These are phyloP conservation scores for Rhinoptilus africanus DNA, from an alignment of 2,113 vertebrate species.

Conservation along the genomic window DNA sequence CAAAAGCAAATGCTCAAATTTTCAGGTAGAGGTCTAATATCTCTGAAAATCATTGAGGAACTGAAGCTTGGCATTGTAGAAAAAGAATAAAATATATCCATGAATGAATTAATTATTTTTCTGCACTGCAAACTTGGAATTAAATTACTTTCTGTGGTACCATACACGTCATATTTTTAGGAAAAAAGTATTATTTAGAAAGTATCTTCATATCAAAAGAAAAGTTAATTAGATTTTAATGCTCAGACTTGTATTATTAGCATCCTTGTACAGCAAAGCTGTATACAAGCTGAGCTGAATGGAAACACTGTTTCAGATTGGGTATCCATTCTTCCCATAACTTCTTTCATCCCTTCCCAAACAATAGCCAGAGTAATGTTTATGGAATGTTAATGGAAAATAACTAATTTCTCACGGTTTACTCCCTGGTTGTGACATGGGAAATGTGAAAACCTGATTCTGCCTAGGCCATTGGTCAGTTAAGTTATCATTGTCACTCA, in stretches of 20 bases:
- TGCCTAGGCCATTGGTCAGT: neutral
- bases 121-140: neutral
- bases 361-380: neutral
- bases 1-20: neutral
- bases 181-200: neutral
- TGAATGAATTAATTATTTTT: neutral
- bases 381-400: neutral
- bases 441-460: neutral
- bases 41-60: neutral
- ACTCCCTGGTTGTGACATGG: neutral
- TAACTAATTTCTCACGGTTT: neutral
- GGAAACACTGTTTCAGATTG: neutral
- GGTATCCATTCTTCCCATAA: neutral
- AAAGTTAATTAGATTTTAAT: neutral
- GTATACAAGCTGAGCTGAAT: no score
- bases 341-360: neutral
- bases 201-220: neutral
- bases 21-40: neutral
- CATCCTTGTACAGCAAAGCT: neutral
- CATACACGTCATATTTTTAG: neutral
- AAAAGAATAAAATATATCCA: neutral
- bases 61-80: neutral
- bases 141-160: neutral
- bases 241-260: neutral
- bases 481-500: rapidly evolving